phyloP scores from a whole-genome alignment of 2,888 invertebrate genomes.

The Dicyrtomina minuta region DNA sequence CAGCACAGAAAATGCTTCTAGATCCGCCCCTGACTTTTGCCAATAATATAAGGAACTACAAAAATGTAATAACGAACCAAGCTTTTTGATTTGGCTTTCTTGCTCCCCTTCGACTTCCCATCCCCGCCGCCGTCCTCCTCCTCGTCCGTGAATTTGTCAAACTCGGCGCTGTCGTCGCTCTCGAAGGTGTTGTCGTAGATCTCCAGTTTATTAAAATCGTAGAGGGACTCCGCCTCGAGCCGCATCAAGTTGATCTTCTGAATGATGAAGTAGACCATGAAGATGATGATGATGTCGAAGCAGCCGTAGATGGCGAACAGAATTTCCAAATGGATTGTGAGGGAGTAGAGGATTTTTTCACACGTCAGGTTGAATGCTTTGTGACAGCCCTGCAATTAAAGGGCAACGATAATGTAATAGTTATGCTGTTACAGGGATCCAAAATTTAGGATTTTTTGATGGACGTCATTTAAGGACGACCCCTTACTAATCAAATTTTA shows the following conservation, averaged over 20 bases:
- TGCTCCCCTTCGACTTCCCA: not conserved
- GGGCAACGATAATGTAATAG: not conserved
- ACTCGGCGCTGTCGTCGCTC: constrained; percentile 30
- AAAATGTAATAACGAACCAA: too few relatives aligned
- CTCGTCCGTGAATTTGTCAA: constrained; percentile 19
- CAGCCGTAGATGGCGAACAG: not conserved
- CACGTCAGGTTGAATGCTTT: not conserved
- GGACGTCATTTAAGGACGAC: too few relatives aligned
- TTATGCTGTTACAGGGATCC: too few relatives aligned
- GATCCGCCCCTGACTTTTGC: too few relatives aligned
- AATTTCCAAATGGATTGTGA: constrained; percentile 11
- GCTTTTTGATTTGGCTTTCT: too few relatives aligned
- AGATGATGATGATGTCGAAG: constrained; percentile 10
- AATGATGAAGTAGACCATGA: constrained; percentile 23
- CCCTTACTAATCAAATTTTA: too few relatives aligned
- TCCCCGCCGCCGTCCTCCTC: not conserved
- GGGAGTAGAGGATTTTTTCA: not conserved
- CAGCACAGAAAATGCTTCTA: too few relatives aligned
- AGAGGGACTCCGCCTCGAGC: constrained; percentile 18
- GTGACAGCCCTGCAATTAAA: constrained; percentile 13
- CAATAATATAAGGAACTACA: too few relatives aligned
- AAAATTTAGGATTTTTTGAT: too few relatives aligned
- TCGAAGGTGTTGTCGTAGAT: constrained; percentile 26
- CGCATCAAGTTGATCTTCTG: constrained; percentile 23
- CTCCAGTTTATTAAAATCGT: constrained; percentile 25